Evolutionary conservation across 2,888 invertebrate genomes (phyloP), one percentile per base, ranked within the genome.

Genomic region (Strigamia transsilvanica): DNA sequence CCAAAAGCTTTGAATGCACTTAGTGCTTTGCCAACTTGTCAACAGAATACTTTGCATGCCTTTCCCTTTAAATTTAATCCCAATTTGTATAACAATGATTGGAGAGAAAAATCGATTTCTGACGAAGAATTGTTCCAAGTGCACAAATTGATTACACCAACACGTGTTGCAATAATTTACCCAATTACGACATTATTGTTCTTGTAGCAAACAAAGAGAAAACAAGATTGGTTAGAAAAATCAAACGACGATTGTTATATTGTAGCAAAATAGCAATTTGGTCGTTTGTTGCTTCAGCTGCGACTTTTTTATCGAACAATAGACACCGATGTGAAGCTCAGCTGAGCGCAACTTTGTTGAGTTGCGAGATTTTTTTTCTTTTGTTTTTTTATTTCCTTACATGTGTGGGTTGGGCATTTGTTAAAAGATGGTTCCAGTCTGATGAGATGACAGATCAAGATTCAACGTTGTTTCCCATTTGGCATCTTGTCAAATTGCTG

Each of bases 391-490:
- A 61, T 61, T 61, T 61, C 61, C 18, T 23, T 61, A 23, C 61
- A 61, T 61, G 21, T 21, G 61, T 61, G 61, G 61, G 61, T 61
- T 61, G n/a, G 61, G 23, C 21, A 61, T 61, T 61, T 61, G 18
- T 23, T 61, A 61, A 61, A 61, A 61, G 61, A 61, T 61, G 61
- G 61, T 61, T 61, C 21, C 61, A 61, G n/a, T 61, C 61, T 61
- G 61, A 61, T 61, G 61, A 61, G 61, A 61, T 61, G 61, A 61
- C 61, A 61, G 61, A 61, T 61, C 61, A 18, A 61, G 61, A 61
- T 61, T 18, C 61, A 23, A n/a, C 61, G 61, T n/a, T 46, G 46
- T 46, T 61, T 18, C 12, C 61, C 61, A 61, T 61, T 61, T 61
- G 61, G 61, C 61, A 61, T 7, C 61, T 23, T 61, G 61, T 61